Conservation (phyloP, 2,113 vertebrate species). For the Pedetes capensis region DNA sequence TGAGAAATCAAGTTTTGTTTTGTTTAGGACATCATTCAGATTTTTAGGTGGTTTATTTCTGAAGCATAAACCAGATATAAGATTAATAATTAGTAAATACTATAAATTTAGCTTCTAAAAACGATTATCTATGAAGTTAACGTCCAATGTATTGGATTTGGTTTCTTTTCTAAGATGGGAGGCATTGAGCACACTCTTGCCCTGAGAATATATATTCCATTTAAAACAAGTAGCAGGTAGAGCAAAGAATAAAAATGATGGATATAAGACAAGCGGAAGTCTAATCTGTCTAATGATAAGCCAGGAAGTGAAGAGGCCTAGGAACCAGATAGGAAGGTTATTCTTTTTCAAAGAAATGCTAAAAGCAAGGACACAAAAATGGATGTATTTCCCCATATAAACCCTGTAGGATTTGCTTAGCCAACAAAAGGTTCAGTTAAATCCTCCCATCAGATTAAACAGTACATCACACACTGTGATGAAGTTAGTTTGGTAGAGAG, state of each 20-base stretch:
- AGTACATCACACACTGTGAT: not conserved
- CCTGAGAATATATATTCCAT: not conserved
- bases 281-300: not conserved
- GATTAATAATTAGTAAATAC: not conserved
- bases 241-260: not conserved
- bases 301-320: not conserved
- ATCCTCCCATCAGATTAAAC: not conserved
- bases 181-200: not conserved
- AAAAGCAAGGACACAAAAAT: not conserved
- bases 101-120: not conserved
- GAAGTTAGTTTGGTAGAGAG: not conserved
- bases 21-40: too few relatives aligned
- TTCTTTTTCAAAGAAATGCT: not conserved
- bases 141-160: too few relatives aligned
- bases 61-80: not conserved
- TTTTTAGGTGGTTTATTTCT: not conserved
- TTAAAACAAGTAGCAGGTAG: not conserved
- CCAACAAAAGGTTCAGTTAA: not conserved
- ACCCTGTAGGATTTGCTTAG: not conserved
- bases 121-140: not conserved
- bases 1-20: too few relatives aligned
- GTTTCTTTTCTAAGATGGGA: not conserved
- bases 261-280: not conserved
- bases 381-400: not conserved
- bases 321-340: not conserved